Conservation (phyloP, 2,113 vertebrate genomes). For the Peromyscus polionotus region DNA sequence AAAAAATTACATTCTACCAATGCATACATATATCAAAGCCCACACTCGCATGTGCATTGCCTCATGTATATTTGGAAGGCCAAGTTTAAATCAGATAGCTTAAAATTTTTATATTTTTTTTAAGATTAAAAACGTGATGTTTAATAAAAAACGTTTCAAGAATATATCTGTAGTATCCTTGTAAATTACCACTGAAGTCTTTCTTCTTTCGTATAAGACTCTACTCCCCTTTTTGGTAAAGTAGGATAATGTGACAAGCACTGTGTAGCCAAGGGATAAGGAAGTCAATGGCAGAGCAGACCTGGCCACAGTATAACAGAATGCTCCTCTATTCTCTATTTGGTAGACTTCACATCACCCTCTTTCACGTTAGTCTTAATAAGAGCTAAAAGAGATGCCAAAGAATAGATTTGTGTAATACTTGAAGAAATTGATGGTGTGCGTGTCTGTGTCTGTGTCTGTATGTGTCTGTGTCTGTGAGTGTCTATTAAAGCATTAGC, state of each 20-base stretch:
- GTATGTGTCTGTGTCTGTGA: background rate
- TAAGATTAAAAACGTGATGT: background rate
- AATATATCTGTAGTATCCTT: background rate
- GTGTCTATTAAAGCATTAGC: background rate
- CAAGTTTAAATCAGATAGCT: background rate
- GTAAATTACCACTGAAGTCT: background rate
- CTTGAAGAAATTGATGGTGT: background rate
- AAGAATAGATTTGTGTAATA: constrained; percentile 54
- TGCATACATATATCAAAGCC: background rate
- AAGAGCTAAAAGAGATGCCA: constrained; percentile 58
- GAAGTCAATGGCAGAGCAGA: constrained; percentile 12
- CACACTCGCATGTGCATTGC: background rate
- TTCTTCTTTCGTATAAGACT: background rate
- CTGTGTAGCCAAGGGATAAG: background rate
- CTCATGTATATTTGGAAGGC: background rate
- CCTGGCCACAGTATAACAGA: background rate
- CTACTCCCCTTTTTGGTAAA: constrained; percentile 29
- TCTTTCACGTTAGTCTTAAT: constrained; percentile 44
- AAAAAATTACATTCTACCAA: constrained; percentile 5
- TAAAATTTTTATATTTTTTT: background rate
- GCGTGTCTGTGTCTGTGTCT: no score
- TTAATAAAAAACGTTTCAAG: background rate
- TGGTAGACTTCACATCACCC: background rate
- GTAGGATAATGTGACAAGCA: background rate
- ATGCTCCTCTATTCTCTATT: background rate